phyloP scores from a whole-genome alignment of 2,113 vertebrate genomes.

The Carassius auratus region DNA sequence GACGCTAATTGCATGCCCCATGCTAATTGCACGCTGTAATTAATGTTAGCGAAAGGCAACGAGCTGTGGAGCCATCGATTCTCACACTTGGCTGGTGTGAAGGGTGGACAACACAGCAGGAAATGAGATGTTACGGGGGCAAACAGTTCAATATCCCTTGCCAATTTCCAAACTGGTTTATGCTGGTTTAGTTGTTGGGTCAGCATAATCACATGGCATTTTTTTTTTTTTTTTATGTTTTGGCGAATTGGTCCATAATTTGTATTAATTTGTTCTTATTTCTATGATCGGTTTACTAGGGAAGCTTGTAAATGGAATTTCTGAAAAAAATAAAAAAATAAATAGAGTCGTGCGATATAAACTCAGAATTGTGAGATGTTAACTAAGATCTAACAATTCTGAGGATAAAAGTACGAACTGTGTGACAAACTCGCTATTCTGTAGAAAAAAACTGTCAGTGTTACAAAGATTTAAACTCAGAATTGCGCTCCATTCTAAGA shows the following conservation, averaged over 20 bases:
- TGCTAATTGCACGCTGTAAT: slow-evolving; percentile 43
- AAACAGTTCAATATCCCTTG: background rate
- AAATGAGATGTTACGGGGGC: slow-evolving; percentile 19
- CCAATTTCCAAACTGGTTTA: background rate
- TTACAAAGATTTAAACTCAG: background rate
- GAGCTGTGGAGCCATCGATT: slow-evolving; percentile 22
- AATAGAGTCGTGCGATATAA: background rate
- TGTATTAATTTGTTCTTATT: background rate
- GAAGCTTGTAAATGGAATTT: background rate
- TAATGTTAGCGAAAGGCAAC: slow-evolving; percentile 39
- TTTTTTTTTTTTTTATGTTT: background rate
- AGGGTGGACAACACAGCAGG: slow-evolving; percentile 1
- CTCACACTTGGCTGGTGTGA: slow-evolving; percentile 40
- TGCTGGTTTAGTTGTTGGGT: background rate
- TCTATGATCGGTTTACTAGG: background rate
- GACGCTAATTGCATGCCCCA: slow-evolving; percentile 41
- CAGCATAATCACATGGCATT: background rate
- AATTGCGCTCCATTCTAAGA: too few species aligned
- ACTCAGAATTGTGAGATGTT: background rate
- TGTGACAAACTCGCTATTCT: too few species aligned
- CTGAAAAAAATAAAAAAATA: too few species aligned
- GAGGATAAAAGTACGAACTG: too few species aligned
- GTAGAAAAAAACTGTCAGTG: background rate
- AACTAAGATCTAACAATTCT: too few species aligned
- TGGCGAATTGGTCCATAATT: background rate